Percentiles rank a stretch among this genome's conserved stretches.
Conservation (phyloP, 1,140 invertebrate species). For the Oreohelix idahoensis region DNA sequence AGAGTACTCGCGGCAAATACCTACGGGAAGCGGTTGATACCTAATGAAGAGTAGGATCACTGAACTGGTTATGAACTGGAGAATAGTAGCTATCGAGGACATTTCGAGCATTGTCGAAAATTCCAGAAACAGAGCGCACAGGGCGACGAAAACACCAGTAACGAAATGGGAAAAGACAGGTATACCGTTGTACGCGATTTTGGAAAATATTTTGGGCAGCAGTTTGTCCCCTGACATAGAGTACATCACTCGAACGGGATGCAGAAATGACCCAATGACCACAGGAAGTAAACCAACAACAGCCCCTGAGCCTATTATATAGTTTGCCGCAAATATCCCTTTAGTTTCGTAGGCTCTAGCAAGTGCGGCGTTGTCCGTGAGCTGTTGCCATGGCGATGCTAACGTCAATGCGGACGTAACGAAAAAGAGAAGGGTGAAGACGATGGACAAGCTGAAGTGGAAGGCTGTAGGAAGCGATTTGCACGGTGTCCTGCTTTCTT, state of each 20-base stretch:
- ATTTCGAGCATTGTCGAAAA: conserved; percentile 87
- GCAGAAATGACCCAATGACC: conserved; percentile 93
- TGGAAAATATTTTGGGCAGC: conserved; percentile 78
- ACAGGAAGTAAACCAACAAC: conserved; percentile 69
- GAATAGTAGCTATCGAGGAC: conserved; percentile 90
- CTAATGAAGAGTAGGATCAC: conserved; percentile 86
- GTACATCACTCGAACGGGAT: conserved; percentile 93
- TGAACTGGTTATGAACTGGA: conserved; percentile 90
- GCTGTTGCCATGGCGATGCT: conserved; percentile 61
- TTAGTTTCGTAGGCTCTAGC: conserved; percentile 53
- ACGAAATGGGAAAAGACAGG: conserved; percentile 73
- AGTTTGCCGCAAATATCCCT: conserved; percentile 61
- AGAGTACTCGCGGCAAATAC: conserved; percentile 63
- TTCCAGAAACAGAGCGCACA: conserved; percentile 87
- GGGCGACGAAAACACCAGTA: conserved; percentile 79
- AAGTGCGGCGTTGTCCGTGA: conserved; percentile 51
- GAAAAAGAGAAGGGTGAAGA: conserved; percentile 59
- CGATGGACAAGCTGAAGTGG: conserved; percentile 56
- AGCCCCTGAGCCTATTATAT: conserved; percentile 67
- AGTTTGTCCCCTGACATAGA: conserved; percentile 93
- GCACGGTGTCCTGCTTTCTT: conserved; percentile 67
- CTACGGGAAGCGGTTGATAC: conserved; percentile 55
- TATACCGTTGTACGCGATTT: conserved; percentile 17
- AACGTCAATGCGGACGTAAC: conserved; percentile 66
- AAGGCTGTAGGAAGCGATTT: conserved; percentile 64